These are phyloP conservation scores for Lordiphosa fenestrarum DNA, from an alignment of 2,888 invertebrate species.

Conservation along the genomic window DNA sequence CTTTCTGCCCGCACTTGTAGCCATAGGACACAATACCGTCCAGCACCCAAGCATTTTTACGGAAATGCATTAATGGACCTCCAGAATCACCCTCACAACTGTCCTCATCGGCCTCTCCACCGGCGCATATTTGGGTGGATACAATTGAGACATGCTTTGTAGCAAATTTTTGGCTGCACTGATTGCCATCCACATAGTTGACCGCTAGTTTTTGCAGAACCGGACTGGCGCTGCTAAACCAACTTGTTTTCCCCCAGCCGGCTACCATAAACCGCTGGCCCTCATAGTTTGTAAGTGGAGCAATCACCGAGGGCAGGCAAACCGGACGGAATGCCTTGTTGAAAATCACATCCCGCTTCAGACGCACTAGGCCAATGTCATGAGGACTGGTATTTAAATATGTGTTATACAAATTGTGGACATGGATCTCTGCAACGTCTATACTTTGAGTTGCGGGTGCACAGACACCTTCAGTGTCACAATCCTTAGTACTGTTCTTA, in stretches of 20 bases:
- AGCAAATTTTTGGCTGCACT: conserved; percentile 80
- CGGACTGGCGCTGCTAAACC: conserved; percentile 79
- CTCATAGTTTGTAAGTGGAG: conserved; percentile 32
- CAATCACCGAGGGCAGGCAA: conserved; percentile 82
- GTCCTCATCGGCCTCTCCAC: too few relatives aligned
- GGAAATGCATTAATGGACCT: too few relatives aligned
- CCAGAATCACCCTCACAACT: too few relatives aligned
- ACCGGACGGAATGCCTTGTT: conserved; percentile 83
- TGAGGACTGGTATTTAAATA: conserved; percentile 83
- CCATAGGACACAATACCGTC: too few relatives aligned
- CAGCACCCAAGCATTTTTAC: too few relatives aligned
- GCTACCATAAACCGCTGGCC: conserved; percentile 81
- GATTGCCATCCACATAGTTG: conserved; percentile 80
- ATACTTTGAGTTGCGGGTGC: conserved; percentile 83
- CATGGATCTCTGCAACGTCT: conserved; percentile 83
- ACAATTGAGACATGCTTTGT: too few relatives aligned
- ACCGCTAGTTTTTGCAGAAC: conserved; percentile 82
- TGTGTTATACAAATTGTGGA: conserved; percentile 81
- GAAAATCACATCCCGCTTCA: conserved; percentile 82
- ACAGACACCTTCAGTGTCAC: conserved; percentile 79
- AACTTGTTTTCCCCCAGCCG: conserved; percentile 85
- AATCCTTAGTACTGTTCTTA: conserved; percentile 64
- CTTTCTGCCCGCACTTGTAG: too few relatives aligned
- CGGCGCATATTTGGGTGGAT: too few relatives aligned
- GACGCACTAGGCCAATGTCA: conserved; percentile 87